Conservation (phyloP, 2,888 invertebrate species). For the Electrophaes corylata region DNA sequence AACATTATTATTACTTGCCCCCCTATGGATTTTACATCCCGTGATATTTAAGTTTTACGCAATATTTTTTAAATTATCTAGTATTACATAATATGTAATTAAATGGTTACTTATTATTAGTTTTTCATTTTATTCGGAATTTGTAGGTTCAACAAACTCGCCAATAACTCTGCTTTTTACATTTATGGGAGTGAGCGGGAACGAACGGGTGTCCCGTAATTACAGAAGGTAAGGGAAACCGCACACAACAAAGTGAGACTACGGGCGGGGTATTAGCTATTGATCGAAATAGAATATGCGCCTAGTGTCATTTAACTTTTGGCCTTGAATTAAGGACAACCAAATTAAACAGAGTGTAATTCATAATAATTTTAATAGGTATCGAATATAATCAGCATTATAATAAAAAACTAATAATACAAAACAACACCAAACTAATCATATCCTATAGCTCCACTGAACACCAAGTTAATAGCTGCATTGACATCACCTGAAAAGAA, state of each 20-base stretch:
- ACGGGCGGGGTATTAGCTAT: too few relatives aligned
- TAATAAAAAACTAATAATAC: not conserved
- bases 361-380: not conserved
- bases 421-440: slow-evolving; percentile 46
- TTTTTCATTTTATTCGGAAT: not conserved
- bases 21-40: slow-evolving; percentile 62
- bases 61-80: slow-evolving; percentile 50
- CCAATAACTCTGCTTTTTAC: too few relatives aligned
- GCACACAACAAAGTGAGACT: too few relatives aligned
- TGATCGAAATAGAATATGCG: too few relatives aligned
- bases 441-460: slow-evolving; percentile 82
- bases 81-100: too few relatives aligned
- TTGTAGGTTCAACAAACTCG: not conserved
- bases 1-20: slow-evolving; percentile 50
- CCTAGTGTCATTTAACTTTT: too few relatives aligned
- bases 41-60: slow-evolving; percentile 61
- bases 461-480: slow-evolving; percentile 95
- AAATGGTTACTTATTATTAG: slow-evolving; percentile 23
- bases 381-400: too few relatives aligned
- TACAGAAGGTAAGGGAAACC: too few relatives aligned
- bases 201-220: too few relatives aligned
- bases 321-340: too few relatives aligned
- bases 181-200: too few relatives aligned
- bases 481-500: slow-evolving; percentile 92
- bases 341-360: not conserved